Base-by-base conservation (phyloP, 2,888 invertebrate species). In the Aphodius granarius region DNA sequence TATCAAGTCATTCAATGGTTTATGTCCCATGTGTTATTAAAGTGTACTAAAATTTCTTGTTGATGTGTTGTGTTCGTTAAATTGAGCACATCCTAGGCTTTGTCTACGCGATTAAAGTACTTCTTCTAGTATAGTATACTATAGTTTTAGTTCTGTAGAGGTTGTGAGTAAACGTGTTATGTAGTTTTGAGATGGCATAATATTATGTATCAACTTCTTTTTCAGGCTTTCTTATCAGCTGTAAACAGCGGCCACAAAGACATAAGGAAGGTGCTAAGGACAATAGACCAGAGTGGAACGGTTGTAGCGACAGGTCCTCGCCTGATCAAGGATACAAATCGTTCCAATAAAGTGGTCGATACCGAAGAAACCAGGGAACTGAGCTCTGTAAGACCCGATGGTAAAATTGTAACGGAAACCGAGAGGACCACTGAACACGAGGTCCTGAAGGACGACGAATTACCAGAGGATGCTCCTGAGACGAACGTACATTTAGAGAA, bases 351-450 rank as follows among this genome's bases (percentile, higher is more conserved):
- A 86, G 94, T 94, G 73, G 92, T 94, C 84, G 95, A 96, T 86
- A 95, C 95, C 78, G 96, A 96, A 89, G 95, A 95, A 84, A 94
- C 93, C 78, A 89, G 91, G 81, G 94, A 95, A 86, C 89, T 93
- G 78, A 94, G 94, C 83, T 92, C 94, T 70, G 89, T 94, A 71
- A 92, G 93, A 80, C 91, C 93, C 62, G 95, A 96, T 89, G 97
- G 97, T 43, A 93, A 94, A 79, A 91, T 97, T 83, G 92, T 96
- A 80, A 96, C 96, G 6, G 96, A 97, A 89, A 94, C 92, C 79
- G 92, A 93, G 83, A 92, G 93, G 83, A 95, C 93, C 75, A 94
- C 93, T 79, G 94, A 95, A 85, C 95, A 95, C 90, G 95, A 96
- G 87, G 92, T 93, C 85, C 89, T 94, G 75, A 92, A 93, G 83